Base-by-base conservation (phyloP, 2,888 invertebrate species). In the Hedychridium roseum region DNA sequence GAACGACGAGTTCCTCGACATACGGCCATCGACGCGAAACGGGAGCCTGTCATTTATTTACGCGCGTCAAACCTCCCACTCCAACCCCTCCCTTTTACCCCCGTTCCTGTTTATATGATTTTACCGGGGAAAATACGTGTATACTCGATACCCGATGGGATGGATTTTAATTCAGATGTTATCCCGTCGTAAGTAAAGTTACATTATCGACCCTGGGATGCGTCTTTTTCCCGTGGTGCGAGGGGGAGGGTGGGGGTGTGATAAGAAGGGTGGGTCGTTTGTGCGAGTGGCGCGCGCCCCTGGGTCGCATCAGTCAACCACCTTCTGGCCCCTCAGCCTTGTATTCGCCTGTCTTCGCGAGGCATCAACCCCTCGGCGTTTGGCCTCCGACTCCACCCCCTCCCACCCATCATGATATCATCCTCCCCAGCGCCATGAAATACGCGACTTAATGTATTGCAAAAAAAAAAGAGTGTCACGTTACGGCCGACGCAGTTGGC, bases 391-490 rank as follows among this genome's bases (percentile, higher is more conserved):
- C 35, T 38, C 39, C 26, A 37, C 31, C 37, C 16, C n/a, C 27
- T 40, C 43, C 11, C 35, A 40, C 14, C 50, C 54, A 45, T 48
- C 55, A 51, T n/a, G n/a, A 54, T 53, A 42, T 28, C 48, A 36
- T 40, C 42, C 34, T 43, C 43, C 28, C 21, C 43, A 34, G 39
- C 43, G 31, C 45, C 64, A 61, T 71, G 65, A 70, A 70, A 70
- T 71, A 63, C 67, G 60, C 54, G 54, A 52, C 57, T 58, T 66
- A 68, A 70, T 69, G 68, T 66, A 64, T 68, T 54, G 63, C 68
- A 61, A 69, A 68, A 64, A n/a, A n/a, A n/a, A n/a, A n/a, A 64
- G 66, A 46, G 52, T 55, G 55, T 60, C 55, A 38, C 54, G 43
- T 50, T 44, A 55, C 36, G 39, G 38, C n/a, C 61, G 48, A 50